phyloP scores from a whole-genome alignment of 2,113 vertebrate species.

The Bettongia penicillata region DNA sequence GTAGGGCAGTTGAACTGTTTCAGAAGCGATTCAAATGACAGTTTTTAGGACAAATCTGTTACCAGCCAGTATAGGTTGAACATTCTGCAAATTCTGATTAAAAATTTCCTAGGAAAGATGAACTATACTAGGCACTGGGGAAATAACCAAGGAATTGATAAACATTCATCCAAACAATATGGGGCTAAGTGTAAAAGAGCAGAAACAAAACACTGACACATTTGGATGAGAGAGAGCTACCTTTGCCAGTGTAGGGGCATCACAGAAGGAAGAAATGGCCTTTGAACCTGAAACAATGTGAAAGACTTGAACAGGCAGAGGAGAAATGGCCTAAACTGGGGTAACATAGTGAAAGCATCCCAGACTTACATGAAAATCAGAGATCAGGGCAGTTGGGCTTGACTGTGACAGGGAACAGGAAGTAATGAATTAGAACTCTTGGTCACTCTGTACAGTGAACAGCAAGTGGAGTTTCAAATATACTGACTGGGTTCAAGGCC shows the following conservation, averaged over 20 bases:
- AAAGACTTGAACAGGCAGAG: neutral
- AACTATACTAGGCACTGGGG: neutral
- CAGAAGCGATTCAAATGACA: constrained; percentile 16
- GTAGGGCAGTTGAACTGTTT: constrained; percentile 38
- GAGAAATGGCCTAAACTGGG: neutral
- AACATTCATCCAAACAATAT: neutral
- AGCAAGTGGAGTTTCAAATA: neutral
- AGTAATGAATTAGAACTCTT: neutral
- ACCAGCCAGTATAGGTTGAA: neutral
- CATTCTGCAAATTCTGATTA: neutral
- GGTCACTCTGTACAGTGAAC: neutral
- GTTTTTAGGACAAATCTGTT: neutral
- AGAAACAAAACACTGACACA: neutral
- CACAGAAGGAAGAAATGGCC: neutral
- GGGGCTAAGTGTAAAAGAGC: neutral
- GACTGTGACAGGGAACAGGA: neutral
- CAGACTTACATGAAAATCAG: neutral
- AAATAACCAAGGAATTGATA: neutral
- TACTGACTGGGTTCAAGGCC: neutral
- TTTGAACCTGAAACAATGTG: neutral
- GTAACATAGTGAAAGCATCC: too few relatives aligned
- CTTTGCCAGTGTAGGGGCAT: neutral
- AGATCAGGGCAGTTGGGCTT: neutral
- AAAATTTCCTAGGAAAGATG: neutral
- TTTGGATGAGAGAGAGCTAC: neutral